These are phyloP conservation scores for Selenia dentaria DNA, from an alignment of 2,888 invertebrate species.

Conservation along the genomic window DNA sequence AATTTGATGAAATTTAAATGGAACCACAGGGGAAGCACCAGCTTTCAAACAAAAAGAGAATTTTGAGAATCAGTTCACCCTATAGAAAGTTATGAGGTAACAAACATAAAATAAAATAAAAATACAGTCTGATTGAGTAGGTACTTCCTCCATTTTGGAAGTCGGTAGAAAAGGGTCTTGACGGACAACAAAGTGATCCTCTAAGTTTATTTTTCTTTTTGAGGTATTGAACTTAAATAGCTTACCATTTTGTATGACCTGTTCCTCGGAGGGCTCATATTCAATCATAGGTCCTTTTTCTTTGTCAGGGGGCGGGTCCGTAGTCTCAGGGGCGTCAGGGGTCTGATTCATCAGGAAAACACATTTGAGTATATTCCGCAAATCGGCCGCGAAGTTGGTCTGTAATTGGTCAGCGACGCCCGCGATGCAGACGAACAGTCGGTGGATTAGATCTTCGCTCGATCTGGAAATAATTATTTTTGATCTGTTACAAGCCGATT, in stretches of 20 bases:
- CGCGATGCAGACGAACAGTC: constrained; percentile 98
- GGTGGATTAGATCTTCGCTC: constrained; percentile 96
- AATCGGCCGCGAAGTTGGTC: constrained; percentile 98
- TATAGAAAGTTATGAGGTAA: no score
- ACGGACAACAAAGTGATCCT: no score
- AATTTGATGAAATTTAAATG: no score
- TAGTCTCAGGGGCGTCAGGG: constrained; percentile 60
- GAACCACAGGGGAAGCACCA: no score
- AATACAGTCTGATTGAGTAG: no score
- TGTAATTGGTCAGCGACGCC: constrained; percentile 99
- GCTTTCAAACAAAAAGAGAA: no score
- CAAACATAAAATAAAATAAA: no score
- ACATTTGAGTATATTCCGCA: constrained; percentile 97
- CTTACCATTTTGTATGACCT: constrained; percentile 75
- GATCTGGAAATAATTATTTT: constrained; percentile 89
- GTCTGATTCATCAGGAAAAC: constrained; percentile 96
- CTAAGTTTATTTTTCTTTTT: not conserved
- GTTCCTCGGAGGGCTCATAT: constrained; percentile 75
- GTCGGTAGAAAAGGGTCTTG: no score
- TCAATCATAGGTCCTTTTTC: constrained; percentile 69
- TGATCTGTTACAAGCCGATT: no score
- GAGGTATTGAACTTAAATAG: not conserved
- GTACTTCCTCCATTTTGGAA: no score
- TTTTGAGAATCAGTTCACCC: no score
- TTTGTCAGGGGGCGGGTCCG: constrained; percentile 37